phyloP scores from a whole-genome alignment of 37 sponge, comb jelly and placozoan species.

The Bolinopsis microptera region DNA sequence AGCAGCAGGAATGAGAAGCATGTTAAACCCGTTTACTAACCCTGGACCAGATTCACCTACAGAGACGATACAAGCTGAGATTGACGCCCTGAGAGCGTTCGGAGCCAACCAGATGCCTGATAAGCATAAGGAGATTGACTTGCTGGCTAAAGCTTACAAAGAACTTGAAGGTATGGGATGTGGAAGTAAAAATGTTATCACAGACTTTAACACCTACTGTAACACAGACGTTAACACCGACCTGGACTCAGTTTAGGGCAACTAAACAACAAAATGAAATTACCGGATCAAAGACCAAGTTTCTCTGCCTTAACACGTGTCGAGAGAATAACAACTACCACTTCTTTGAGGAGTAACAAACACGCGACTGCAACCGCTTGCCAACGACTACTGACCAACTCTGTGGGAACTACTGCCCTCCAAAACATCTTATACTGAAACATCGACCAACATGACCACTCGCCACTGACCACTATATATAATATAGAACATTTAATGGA shows the following conservation, averaged over 20 bases:
- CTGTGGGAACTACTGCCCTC: background rate
- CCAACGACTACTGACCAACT: background rate
- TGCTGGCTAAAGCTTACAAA: conserved; percentile 34
- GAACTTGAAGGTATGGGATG: background rate
- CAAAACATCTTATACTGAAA: too few relatives aligned
- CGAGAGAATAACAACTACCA: too few relatives aligned
- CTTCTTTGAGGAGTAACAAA: too few relatives aligned
- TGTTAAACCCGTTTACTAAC: background rate
- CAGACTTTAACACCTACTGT: background rate
- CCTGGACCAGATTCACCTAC: conserved; percentile 16
- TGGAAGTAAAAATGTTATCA: background rate
- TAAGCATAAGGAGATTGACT: conserved; percentile 45
- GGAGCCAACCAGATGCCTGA: conserved; percentile 33
- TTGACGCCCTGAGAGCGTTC: background rate
- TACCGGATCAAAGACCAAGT: too few relatives aligned
- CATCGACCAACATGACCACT: too few relatives aligned
- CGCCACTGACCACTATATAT: too few relatives aligned
- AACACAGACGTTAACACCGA: background rate
- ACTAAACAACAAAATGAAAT: too few relatives aligned
- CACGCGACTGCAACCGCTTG: too few relatives aligned
- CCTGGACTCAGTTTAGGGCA: too few relatives aligned
- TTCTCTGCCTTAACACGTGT: too few relatives aligned
- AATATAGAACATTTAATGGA: too few relatives aligned
- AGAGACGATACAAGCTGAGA: conserved; percentile 1
- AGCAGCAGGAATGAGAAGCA: background rate